These are phyloP conservation scores for Gambusia holbrooki DNA, from an alignment of 2,113 vertebrate species.

Conservation along the genomic window DNA sequence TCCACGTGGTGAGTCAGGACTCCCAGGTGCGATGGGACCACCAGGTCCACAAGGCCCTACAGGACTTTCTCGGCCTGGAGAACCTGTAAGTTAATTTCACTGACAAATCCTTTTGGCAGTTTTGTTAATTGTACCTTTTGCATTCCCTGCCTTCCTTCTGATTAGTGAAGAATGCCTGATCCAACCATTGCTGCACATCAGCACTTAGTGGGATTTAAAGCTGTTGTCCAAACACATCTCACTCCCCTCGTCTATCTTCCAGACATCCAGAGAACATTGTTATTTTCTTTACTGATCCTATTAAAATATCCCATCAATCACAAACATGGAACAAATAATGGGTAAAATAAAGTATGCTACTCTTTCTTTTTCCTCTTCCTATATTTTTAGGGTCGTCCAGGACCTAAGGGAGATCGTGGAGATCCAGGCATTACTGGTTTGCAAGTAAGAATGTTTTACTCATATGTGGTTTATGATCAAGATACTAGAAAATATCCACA, in stretches of 20 bases:
- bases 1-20: slow-evolving; percentile 89
- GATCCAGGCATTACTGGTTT: slow-evolving; percentile 88
- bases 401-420: slow-evolving; percentile 94
- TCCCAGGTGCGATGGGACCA: slow-evolving; percentile 89
- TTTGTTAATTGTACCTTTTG: neutral
- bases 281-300: slow-evolving; percentile 48
- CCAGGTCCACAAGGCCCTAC: slow-evolving; percentile 96
- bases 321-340: slow-evolving; percentile 14
- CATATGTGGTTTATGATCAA: slow-evolving; percentile 70
- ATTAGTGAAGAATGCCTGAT: neutral
- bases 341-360: slow-evolving; percentile 26
- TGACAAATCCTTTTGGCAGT: neutral
- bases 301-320: slow-evolving; percentile 54
- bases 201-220: slow-evolving; percentile 41
- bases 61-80: slow-evolving; percentile 93
- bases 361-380: slow-evolving; percentile 9
- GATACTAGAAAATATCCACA: slow-evolving; percentile 62
- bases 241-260: slow-evolving; percentile 12
- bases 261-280: slow-evolving; percentile 12
- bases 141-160: neutral
- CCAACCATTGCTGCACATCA: slow-evolving; percentile 20
- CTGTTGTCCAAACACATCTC: slow-evolving; percentile 19
- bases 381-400: slow-evolving; percentile 86
- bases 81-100: slow-evolving; percentile 82
- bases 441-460: slow-evolving; percentile 73